Evolutionary conservation across 2,888 invertebrate genomes (phyloP).

Genomic region (Eudemis profundana): DNA sequence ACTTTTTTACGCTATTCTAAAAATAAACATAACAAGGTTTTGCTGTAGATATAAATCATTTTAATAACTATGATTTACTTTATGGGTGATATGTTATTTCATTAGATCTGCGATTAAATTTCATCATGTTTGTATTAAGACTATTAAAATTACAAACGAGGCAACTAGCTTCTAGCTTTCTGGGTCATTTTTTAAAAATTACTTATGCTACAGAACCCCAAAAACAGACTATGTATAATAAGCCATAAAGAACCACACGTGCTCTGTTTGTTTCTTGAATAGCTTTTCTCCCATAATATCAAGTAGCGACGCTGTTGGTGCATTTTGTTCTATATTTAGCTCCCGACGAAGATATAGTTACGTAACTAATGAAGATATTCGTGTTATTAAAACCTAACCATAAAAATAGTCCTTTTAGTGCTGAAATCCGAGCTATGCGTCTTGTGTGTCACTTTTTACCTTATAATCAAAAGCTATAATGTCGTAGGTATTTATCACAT

Average conservation of each 20-base stretch:
- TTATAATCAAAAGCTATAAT: no score
- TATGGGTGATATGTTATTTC: background rate
- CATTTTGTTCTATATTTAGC: constrained; percentile 37
- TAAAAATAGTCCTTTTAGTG: no score
- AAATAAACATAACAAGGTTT: background rate
- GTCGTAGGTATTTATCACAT: no score
- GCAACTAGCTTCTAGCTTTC: no score
- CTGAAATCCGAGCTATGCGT: no score
- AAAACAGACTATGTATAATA: background rate
- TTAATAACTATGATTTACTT: background rate
- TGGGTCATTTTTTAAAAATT: no score
- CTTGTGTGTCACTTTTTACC: no score
- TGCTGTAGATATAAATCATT: background rate
- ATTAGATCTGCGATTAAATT: no score
- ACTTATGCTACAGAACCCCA: no score
- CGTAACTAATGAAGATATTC: constrained; percentile 29
- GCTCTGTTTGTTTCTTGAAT: constrained; percentile 20
- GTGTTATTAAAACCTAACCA: constrained; percentile 29
- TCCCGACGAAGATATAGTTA: constrained; percentile 23
- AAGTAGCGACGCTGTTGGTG: constrained; percentile 38
- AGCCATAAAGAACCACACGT: constrained; percentile 9
- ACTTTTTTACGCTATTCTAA: background rate
- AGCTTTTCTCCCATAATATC: constrained; percentile 27
- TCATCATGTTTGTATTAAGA: no score
- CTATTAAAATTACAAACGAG: no score